Percentiles rank a stretch among this genome's conserved stretches.
Conservation (phyloP, 1,140 invertebrate species). For the Listronotus oregonensis region DNA sequence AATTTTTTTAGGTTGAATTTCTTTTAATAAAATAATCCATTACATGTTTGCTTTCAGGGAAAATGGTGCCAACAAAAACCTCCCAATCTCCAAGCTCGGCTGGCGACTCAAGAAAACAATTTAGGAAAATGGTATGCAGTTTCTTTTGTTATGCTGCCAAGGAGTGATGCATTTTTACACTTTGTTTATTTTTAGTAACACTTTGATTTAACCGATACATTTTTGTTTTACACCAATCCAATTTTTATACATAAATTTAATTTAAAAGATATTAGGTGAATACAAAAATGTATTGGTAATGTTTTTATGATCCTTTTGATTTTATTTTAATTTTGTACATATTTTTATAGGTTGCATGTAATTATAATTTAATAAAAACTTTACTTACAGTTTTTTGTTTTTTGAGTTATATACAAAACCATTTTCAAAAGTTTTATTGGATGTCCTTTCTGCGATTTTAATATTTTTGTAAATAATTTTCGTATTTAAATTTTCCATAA, state of each 20-base stretch:
- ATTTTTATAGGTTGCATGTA: constrained; percentile 42
- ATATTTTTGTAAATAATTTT: too few species aligned
- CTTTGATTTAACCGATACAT: constrained; percentile 2
- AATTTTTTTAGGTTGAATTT: too few species aligned
- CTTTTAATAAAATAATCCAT: too few species aligned
- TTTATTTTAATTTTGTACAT: constrained; percentile 22
- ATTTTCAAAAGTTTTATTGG: too few species aligned
- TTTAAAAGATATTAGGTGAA: too few species aligned
- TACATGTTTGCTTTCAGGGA: constrained; percentile 51
- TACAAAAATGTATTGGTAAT: too few species aligned
- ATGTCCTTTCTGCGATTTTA: too few species aligned
- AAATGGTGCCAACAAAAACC: constrained; percentile 52
- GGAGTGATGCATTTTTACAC: constrained; percentile 26
- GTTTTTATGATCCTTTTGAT: not conserved
- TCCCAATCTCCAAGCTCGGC: constrained; percentile 44
- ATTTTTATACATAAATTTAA: too few species aligned
- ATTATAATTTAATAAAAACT: constrained; percentile 42
- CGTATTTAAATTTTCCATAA: too few species aligned
- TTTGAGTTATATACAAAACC: constrained; percentile 20
- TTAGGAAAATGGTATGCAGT: constrained; percentile 62
- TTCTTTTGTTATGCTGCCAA: too few species aligned
- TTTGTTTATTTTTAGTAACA: constrained; percentile 23
- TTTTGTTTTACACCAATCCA: not conserved
- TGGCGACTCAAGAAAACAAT: constrained; percentile 53
- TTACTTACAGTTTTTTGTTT: constrained; percentile 33